Evolutionary conservation across 2,113 vertebrate species (phyloP).

Genomic region (Tinamus guttatus): DNA sequence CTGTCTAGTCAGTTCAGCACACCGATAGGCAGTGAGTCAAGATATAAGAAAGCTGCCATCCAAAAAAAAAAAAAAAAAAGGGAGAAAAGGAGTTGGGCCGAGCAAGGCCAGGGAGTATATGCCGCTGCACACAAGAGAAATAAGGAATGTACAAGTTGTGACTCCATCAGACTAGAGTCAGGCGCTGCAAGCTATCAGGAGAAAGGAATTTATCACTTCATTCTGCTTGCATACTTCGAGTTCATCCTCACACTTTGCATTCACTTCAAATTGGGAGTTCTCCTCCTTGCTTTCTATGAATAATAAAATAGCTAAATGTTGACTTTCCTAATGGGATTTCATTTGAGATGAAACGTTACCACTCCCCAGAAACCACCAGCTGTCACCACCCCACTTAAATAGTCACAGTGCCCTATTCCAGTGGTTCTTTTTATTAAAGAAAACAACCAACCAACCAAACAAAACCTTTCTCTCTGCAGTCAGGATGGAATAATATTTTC

Average conservation of each 20-base stretch:
- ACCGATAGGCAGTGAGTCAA: neutral
- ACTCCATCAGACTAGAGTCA: too few species aligned
- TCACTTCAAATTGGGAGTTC: neutral
- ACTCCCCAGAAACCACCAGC: neutral
- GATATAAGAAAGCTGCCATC: neutral
- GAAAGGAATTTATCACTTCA: fast-evolving
- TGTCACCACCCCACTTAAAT: neutral
- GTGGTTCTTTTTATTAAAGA: neutral
- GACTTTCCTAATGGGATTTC: neutral
- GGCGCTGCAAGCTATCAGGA: too few species aligned
- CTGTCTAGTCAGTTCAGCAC: neutral
- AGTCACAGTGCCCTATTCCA: fast-evolving
- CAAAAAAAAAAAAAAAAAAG: neutral
- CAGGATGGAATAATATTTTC: fast-evolving
- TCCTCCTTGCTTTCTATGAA: neutral
- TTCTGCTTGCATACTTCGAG: fast-evolving
- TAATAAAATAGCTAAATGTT: neutral
- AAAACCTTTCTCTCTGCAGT: fast-evolving
- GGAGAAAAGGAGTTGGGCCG: too few species aligned
- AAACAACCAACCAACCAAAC: too few species aligned
- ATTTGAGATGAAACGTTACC: neutral
- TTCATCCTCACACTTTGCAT: neutral
- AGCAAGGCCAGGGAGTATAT: neutral
- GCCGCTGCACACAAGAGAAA: too few species aligned
- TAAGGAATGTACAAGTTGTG: neutral